Evolutionary conservation across 1,140 invertebrate genomes (phyloP), one percentile per base, ranked within the genome.

Genomic region (Portunus trituberculatus): DNA sequence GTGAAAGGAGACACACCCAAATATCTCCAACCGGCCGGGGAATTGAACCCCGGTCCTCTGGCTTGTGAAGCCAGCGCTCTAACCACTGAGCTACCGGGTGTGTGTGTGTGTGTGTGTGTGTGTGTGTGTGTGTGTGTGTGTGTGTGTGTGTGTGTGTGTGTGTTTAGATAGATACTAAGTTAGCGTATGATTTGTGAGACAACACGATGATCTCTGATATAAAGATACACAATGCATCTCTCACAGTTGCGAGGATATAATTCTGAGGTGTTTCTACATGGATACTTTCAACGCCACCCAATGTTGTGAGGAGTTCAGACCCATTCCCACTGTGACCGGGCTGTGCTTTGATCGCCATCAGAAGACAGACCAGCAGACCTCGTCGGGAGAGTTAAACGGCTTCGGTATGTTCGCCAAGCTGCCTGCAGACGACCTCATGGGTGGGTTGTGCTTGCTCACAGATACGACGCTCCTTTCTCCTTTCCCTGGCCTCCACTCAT

Each of bases 211-310:
- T 10, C 16, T 59, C 52, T 59, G 52, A 59, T 59, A 4, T 20
- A 4, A 10, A 59, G 12, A 39, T 14, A 59, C 16, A 12, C 52
- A 2, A 14, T 59, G 52, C 8, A 39, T 93, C 45, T 28, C 28
- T 29, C n/a, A 25, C 76, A 94, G 93, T n/a, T 94, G 93, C 31
- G 88, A 91, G 45, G 93, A 94, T 0, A n/a, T 94, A 0, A 20
- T 94, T 2, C 59, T 91, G 25, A 46, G 48, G 88, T 94, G 93
- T 82, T 28, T 31, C 45, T 0, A 48, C 32, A 16, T 8, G 67
- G 8, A 76, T 76, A 14, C 25, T 0, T n/a, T 31, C 4, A 46
- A 91, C 20, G n/a, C 32, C 1, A 39, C 39, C 7, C 29, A 83
- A 25, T 94, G 93, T 28, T 94, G 93, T 48, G 1, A 89, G 39